Evolutionary conservation across 2,113 vertebrate species (phyloP).

Genomic region (Dromiciops gliroides): DNA sequence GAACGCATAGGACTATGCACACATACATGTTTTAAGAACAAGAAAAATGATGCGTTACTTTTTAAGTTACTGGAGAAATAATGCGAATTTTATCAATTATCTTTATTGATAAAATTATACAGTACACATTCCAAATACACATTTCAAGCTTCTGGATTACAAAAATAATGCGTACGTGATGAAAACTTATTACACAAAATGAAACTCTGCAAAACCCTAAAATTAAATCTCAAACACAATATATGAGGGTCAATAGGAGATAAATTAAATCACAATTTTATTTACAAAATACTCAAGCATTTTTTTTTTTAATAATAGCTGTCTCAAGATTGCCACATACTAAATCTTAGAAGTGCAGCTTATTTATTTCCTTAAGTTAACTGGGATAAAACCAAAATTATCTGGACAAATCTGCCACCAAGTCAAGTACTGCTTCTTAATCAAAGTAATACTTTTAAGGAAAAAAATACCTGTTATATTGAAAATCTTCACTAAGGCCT

Average conservation of each 20-base stretch:
- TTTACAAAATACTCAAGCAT: conserved; percentile 85
- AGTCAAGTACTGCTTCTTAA: conserved; percentile 38
- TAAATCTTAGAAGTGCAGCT: conserved; percentile 47
- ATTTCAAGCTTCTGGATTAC: conserved; percentile 77
- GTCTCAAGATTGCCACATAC: conserved; percentile 74
- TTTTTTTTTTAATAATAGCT: conserved; percentile 78
- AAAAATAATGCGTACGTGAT: conserved; percentile 78
- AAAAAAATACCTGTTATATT: conserved; percentile 51
- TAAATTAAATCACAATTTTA: conserved; percentile 78
- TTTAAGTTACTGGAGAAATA: conserved; percentile 47
- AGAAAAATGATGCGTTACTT: conserved; percentile 20
- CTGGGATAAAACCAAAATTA: conserved; percentile 46
- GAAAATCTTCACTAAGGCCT: conserved; percentile 68
- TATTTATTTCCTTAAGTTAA: conserved; percentile 32
- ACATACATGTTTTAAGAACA: background rate
- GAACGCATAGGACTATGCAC: background rate
- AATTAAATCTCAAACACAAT: conserved; percentile 59
- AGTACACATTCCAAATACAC: conserved; percentile 76
- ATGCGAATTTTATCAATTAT: conserved; percentile 62
- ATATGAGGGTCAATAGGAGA: conserved; percentile 72
- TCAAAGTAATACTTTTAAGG: conserved; percentile 47
- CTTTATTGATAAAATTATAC: conserved; percentile 87
- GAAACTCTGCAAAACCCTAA: conserved; percentile 74
- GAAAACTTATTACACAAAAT: conserved; percentile 77
- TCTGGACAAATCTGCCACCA: conserved; percentile 38